phyloP scores from a whole-genome alignment of 2,888 invertebrate species.

The Polymixis flavicincta region DNA sequence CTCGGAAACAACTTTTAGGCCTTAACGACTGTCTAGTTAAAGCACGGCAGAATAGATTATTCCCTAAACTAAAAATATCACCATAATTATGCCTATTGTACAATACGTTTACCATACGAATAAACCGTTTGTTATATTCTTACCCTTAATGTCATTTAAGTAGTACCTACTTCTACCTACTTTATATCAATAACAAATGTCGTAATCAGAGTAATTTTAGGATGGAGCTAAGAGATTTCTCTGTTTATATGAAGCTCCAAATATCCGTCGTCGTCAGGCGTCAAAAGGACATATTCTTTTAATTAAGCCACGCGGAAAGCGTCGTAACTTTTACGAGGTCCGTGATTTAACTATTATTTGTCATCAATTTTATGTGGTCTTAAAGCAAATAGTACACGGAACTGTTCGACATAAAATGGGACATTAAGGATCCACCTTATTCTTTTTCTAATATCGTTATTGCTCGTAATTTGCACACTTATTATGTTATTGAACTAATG shows the following conservation, averaged over 20 bases:
- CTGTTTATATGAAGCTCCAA: slow-evolving; percentile 62
- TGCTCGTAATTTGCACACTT: slow-evolving; percentile 38
- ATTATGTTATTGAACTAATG: slow-evolving; percentile 22
- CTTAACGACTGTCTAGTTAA: no score
- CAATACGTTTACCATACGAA: background rate
- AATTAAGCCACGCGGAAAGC: slow-evolving; percentile 88
- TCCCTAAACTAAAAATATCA: background rate
- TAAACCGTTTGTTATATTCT: background rate
- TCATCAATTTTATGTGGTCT: slow-evolving; percentile 89
- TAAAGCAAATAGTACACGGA: slow-evolving; percentile 84
- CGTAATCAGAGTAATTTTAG: slow-evolving; percentile 47
- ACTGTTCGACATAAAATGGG: slow-evolving; percentile 75
- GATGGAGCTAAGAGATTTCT: slow-evolving; percentile 51
- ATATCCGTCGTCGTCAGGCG: slow-evolving; percentile 71
- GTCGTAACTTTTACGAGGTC: slow-evolving; percentile 89
- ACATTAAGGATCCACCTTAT: slow-evolving; percentile 63
- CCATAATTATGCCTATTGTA: no score
- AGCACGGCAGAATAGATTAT: no score
- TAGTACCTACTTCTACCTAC: background rate
- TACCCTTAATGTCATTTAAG: slow-evolving; percentile 3
- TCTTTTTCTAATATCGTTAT: slow-evolving; percentile 50
- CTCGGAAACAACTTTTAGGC: no score
- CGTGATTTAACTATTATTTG: slow-evolving; percentile 91
- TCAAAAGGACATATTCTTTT: slow-evolving; percentile 88
- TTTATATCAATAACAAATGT: slow-evolving; percentile 28